Evolutionary conservation across 2,888 invertebrate genomes (phyloP).

Genomic region (Apotomis capreana): DNA sequence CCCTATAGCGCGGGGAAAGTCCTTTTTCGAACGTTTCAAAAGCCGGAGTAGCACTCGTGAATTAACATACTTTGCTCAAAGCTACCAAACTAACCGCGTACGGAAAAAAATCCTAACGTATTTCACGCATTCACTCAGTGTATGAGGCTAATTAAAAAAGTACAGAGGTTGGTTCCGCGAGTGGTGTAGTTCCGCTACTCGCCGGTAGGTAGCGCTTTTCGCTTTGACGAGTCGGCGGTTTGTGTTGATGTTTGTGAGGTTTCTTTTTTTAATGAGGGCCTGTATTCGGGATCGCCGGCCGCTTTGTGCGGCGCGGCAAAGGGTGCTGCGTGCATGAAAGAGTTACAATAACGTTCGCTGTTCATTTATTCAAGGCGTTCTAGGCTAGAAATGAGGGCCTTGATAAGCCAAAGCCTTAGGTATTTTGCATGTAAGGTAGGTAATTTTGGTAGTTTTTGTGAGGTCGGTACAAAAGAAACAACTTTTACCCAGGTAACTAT

Average conservation of each 20-base stretch:
- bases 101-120: conserved; percentile 74
- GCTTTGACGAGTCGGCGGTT: conserved; percentile 66
- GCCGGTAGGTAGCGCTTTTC: conserved; percentile 75
- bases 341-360: conserved; percentile 65
- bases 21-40: conserved; percentile 67
- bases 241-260: conserved; percentile 67
- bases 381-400: conserved; percentile 53
- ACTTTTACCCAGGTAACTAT: not conserved
- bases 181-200: conserved; percentile 81
- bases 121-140: conserved; percentile 77
- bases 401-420: conserved; percentile 34
- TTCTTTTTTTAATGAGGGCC: conserved; percentile 82
- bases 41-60: conserved; percentile 70
- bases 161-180: conserved; percentile 78
- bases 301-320: conserved; percentile 69
- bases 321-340: conserved; percentile 69
- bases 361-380: conserved; percentile 70
- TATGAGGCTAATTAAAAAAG: conserved; percentile 82
- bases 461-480: not conserved
- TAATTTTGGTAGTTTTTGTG: not conserved
- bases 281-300: conserved; percentile 69
- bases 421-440: conserved; percentile 18
- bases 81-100: conserved; percentile 78
- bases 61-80: conserved; percentile 82
- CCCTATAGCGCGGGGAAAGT: conserved; percentile 45